Conservation (phyloP, 2,797 vertebrate species). For the Manis javanica region DNA sequence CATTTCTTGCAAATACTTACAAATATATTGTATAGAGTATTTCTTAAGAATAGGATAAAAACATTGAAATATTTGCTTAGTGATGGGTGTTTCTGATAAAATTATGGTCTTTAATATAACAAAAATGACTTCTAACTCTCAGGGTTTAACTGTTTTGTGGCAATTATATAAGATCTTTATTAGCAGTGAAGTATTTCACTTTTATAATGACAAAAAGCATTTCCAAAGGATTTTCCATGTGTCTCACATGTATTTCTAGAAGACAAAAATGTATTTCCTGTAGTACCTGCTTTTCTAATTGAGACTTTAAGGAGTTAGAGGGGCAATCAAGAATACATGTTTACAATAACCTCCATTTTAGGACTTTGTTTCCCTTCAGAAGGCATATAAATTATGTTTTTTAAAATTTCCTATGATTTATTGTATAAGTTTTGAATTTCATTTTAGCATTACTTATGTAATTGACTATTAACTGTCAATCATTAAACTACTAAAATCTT, state of each 20-base stretch:
- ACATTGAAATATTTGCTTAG: background rate
- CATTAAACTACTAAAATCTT: background rate
- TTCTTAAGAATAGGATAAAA: background rate
- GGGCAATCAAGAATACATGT: background rate
- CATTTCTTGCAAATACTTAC: background rate
- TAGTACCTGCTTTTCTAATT: background rate
- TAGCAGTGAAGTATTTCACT: constrained; percentile 40
- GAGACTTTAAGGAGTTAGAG: background rate
- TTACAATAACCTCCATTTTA: background rate
- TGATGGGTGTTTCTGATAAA: background rate
- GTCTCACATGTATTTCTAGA: background rate
- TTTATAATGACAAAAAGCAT: constrained; percentile 23
- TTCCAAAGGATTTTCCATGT: background rate
- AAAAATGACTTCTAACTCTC: background rate
- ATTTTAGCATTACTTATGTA: background rate
- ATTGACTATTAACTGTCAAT: background rate
- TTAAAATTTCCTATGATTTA: background rate
- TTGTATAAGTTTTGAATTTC: background rate
- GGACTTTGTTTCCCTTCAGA: background rate
- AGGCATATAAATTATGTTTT: background rate
- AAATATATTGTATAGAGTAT: background rate
- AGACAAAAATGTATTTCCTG: constrained; percentile 30
- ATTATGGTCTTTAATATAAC: background rate
- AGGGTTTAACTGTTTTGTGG: background rate
- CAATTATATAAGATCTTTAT: background rate